Base-by-base conservation (phyloP, 2,888 invertebrate genomes). In the Cynaeus angustus region DNA sequence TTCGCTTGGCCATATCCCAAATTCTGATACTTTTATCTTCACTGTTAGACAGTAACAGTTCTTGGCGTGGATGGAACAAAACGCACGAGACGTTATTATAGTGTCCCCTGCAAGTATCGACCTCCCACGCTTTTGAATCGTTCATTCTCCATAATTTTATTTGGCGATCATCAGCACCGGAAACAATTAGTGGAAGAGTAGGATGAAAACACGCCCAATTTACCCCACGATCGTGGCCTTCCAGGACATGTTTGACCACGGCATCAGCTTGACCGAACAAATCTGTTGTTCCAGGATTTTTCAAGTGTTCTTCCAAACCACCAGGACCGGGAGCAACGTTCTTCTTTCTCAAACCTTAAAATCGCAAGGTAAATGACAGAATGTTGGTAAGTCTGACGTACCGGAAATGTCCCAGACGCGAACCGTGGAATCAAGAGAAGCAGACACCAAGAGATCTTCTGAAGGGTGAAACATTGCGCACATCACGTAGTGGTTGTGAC, bases 401-500 rank as follows among this genome's bases (percentile, higher is more conserved):
- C 92, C 96, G 0, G 97, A 97, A 83, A 99, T 98, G 85, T 99
- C 99, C 99, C 99, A 99, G 1, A 99, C 97, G 38, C 99, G 89
- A 8, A 99, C 98, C 0, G 99, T 98, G 84, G 98, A 98, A 87
- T 99, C 99, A 48, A 99, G 87, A 0, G 98, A 99, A 0, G 99
- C 98, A 0, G 98, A 98, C 0, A 99, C 98, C 14, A 99, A 92
- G 61, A 99, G 90, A 85, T 99, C 99, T 80, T 99, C 99, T 0
- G 92, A 91, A 0, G 96, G 96, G 84, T 99, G 99, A 86, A 99
- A 99, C 84, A 95, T 94, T 0, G 99, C 99, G 83, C 98, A 98
- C 99, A 99, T 99, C 0, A 99, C 99, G 85, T 99, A 99, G 85
- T 99, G 99, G 86, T 99, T 99, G 87, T 99, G 99, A 0, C 99